A percentile compares a stretch with the other conserved stretches of the same genome.
Evolutionary conservation across 37 sponge, comb jelly and placozoan genomes (phyloP).

Genomic region (Theonella swinhoei): DNA sequence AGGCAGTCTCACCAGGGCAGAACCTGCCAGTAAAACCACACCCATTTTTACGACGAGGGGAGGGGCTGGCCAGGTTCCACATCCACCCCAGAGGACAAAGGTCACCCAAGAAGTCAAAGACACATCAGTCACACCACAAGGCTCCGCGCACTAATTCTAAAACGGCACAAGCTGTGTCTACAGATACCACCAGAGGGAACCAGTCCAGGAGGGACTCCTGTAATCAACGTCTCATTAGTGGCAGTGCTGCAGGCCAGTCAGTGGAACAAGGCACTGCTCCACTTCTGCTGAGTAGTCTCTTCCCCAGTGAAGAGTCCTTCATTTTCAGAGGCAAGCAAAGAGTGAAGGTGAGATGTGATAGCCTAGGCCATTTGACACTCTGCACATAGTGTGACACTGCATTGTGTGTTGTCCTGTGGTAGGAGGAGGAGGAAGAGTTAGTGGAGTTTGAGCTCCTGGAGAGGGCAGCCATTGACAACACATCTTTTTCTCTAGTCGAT

Average conservation of each 20-base stretch:
- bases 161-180: not conserved
- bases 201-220: no score
- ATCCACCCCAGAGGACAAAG: constrained; percentile 5
- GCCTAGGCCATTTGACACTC: not conserved
- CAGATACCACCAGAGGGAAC: not conserved
- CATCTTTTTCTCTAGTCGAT: constrained; percentile 67
- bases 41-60: constrained; percentile 62
- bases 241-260: no score
- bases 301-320: constrained; percentile 81
- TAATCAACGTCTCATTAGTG: no score
- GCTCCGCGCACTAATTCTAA: not conserved
- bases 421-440: constrained; percentile 78
- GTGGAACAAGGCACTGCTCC: no score
- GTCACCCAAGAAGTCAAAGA: not conserved
- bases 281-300: not conserved
- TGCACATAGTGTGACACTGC: not conserved
- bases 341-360: constrained; percentile 26
- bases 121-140: no score
- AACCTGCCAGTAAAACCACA: constrained; percentile 15
- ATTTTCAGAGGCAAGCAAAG: constrained; percentile 42
- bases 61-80: constrained; percentile 69
- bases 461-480: constrained; percentile 41
- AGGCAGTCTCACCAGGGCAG: not conserved
- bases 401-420: no score
- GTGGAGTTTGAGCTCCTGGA: constrained; percentile 87